Percentiles rank a stretch among this genome's conserved stretches.
Evolutionary conservation across 2,113 vertebrate genomes (phyloP).

Genomic region (Anhinga rufa): DNA sequence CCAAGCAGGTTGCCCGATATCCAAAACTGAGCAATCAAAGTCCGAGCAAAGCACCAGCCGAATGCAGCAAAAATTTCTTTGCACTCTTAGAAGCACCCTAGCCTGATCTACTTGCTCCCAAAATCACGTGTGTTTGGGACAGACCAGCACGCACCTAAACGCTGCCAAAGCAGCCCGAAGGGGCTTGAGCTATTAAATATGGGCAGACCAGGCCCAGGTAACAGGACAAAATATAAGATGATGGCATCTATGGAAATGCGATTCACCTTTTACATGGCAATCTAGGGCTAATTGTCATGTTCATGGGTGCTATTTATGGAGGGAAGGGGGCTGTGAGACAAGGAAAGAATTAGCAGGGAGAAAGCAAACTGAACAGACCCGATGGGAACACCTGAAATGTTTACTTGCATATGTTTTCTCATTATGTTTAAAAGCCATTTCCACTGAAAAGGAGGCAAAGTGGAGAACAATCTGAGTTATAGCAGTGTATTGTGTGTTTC

Average conservation of each 20-base stretch:
- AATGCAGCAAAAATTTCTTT: background rate
- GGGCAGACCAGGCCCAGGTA: background rate
- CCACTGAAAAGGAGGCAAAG: background rate
- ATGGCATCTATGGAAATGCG: background rate
- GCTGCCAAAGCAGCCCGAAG: background rate
- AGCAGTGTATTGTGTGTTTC: background rate
- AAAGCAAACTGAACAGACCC: background rate
- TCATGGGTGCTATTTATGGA: background rate
- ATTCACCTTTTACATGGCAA: background rate
- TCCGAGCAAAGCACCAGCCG: background rate
- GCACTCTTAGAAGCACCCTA: background rate
- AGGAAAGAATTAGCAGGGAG: background rate
- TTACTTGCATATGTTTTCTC: background rate
- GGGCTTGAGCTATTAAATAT: background rate
- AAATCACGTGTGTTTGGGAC: accelerated
- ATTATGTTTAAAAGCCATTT: background rate
- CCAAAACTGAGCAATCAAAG: background rate
- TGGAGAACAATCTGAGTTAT: background rate
- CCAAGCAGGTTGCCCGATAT: background rate
- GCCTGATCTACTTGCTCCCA: background rate
- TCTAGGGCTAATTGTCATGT: background rate
- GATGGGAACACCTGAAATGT: background rate
- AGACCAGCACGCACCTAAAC: background rate
- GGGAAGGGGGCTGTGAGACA: background rate
- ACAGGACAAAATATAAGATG: background rate